Evolutionary conservation across 2,113 vertebrate genomes (phyloP).

Genomic region (Amblyornis subalaris): DNA sequence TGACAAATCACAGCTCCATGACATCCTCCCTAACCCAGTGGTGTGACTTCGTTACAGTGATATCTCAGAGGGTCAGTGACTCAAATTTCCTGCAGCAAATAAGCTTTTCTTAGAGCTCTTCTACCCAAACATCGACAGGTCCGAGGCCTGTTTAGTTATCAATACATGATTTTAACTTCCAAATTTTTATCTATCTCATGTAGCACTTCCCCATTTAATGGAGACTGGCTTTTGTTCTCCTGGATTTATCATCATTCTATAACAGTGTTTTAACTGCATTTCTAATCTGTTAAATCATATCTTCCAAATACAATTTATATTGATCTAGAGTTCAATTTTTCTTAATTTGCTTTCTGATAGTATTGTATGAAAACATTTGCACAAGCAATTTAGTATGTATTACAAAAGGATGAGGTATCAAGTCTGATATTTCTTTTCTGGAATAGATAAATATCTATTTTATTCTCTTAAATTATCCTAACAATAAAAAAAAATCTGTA

Average conservation of each 20-base stretch:
- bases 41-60: background rate
- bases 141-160: background rate
- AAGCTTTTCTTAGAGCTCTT: background rate
- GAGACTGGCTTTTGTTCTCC: background rate
- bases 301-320: background rate
- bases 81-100: background rate
- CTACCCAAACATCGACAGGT: background rate
- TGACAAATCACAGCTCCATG: background rate
- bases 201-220: background rate
- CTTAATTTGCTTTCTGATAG: background rate
- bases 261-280: background rate
- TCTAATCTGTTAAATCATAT: background rate
- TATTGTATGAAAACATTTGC: background rate
- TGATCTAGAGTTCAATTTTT: constrained; percentile 10
- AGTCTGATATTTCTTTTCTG: background rate
- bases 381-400: background rate
- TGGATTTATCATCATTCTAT: background rate
- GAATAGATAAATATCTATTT: background rate
- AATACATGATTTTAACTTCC: background rate
- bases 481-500: background rate
- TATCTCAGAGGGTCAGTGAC: background rate
- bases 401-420: background rate
- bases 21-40: background rate
- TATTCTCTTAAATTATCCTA: background rate
- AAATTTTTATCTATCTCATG: background rate